phyloP scores from a whole-genome alignment of 2,797 vertebrate species.

The Rousettus madagascariensis region DNA sequence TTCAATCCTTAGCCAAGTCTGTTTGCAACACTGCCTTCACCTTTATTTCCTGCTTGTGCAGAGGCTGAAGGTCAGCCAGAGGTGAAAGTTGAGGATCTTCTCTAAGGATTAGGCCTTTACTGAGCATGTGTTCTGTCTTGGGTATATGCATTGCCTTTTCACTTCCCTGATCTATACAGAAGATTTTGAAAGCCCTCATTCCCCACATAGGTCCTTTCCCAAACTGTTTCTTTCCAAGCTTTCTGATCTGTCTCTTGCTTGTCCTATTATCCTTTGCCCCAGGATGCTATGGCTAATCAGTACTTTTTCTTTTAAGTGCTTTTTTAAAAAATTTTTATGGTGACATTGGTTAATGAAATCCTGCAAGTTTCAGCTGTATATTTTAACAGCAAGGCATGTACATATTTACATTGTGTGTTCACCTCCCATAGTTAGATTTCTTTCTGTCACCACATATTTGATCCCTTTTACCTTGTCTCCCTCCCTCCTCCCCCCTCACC shows the following conservation, averaged over 20 bases:
- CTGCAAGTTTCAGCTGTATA: no score
- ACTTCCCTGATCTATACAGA: neutral
- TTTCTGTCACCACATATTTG: no score
- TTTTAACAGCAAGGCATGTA: no score
- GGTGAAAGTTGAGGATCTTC: neutral
- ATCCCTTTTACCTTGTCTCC: no score
- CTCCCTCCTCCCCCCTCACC: no score
- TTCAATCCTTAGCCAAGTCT: neutral
- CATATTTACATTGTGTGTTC: no score
- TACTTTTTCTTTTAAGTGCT: neutral
- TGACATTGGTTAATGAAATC: no score
- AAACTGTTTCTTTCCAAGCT: neutral
- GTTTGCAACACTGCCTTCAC: neutral
- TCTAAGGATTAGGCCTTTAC: neutral
- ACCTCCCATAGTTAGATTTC: no score
- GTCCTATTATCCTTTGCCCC: neutral
- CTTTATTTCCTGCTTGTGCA: conserved; percentile 31
- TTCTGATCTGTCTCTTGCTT: conserved; percentile 10
- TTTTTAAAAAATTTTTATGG: no score
- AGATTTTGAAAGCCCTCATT: neutral
- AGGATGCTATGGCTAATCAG: neutral
- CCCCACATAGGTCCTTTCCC: neutral
- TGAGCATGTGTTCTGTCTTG: neutral
- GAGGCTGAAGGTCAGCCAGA: neutral
- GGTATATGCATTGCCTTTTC: neutral